A percentile compares a stretch with the other conserved stretches of the same genome.
Evolutionary conservation across 2,888 invertebrate genomes (phyloP).

Genomic region (Pteria penguin): DNA sequence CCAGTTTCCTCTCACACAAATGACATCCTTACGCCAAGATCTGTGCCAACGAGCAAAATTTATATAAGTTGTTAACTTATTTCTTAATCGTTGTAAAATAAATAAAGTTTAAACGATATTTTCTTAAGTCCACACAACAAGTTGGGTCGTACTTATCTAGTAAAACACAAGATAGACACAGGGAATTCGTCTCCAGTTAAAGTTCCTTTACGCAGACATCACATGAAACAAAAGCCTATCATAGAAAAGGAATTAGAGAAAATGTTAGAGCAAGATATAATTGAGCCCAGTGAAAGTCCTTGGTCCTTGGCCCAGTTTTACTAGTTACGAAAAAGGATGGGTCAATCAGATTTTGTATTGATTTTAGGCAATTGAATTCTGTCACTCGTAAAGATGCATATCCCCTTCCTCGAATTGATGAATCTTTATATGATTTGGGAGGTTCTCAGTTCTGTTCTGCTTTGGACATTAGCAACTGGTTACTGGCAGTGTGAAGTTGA

Average conservation of each 20-base stretch:
- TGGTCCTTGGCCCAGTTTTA: constrained; percentile 17
- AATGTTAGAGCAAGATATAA: constrained; percentile 16
- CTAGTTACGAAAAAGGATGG: constrained; percentile 26
- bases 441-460: background rate
- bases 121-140: background rate
- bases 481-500: background rate
- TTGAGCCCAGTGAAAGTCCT: constrained; percentile 11
- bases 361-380: background rate
- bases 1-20: too few relatives aligned
- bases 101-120: too few relatives aligned
- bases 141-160: background rate
- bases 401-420: background rate
- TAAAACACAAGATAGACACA: background rate
- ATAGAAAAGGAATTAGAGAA: constrained; percentile 9
- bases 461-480: background rate
- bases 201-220: background rate
- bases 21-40: too few relatives aligned
- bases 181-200: background rate
- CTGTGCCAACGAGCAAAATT: too few relatives aligned
- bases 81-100: too few relatives aligned
- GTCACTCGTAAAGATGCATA: constrained; percentile 1
- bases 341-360: constrained; percentile 8
- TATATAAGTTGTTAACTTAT: too few relatives aligned
- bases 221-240: background rate
- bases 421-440: background rate